Base-by-base conservation (phyloP, 2,797 vertebrate species). In the Mareca strepera region DNA sequence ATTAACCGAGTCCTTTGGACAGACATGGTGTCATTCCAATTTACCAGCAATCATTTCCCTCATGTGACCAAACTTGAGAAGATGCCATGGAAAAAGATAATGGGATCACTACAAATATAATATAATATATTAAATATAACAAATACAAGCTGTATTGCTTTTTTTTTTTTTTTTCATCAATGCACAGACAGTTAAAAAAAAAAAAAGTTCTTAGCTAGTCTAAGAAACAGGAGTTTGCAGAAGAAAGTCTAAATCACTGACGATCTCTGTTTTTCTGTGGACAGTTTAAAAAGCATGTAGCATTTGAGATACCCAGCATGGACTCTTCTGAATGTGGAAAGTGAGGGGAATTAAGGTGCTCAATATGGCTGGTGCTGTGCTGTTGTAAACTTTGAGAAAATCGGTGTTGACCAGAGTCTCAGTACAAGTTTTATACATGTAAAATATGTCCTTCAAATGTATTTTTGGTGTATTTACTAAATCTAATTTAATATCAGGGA, bases 301-400 rank as follows among this genome's bases (percentile, higher is more conserved):
- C 2, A 3, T 58, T 29, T 78, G 50, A 82, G 21, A 55, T 28
- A 33, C 8, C 18, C 13, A 52, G 2, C 0, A 0, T 56, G 41
- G 31, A 59, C 25, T 60, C 39, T 33, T 56, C 33, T 31, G n/a
- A 84, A 82, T 1, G 6, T 11, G 22, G 41, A 48, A 92, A 67
- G 44, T 13, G 28, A 50, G 52, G 18, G 21, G 52, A 79, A 67
- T 4, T 28, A 88, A 44, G 31, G 17, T 59, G 21, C 12, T 76
- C 33, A 14, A 17, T 52, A 56, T 15, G 58, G 48, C 14, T 52
- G 17, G 25, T 56, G 6, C 31, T 50, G 14, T 87, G 37, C 18
- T 74, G 15, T 58, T 43, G 64, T 77, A 43, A 46, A 6, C 29
- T 76, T 29, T 62, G 50, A 39, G 48, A 70, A 70, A 53, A 39